phyloP scores from a whole-genome alignment of 2,113 vertebrate species.

The Nothobranchius kuhntae region DNA sequence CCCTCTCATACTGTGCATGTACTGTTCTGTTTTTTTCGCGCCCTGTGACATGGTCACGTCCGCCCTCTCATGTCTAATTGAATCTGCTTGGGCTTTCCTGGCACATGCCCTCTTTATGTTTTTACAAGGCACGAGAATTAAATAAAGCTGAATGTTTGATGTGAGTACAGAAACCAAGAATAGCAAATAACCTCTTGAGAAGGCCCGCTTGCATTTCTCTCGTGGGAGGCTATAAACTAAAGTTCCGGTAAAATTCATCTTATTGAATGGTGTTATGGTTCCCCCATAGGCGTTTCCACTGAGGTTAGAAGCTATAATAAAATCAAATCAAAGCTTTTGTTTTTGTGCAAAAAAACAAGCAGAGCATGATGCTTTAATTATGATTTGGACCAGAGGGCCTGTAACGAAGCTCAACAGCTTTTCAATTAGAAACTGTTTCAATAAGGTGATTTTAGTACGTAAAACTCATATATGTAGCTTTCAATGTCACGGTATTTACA shows the following conservation, averaged over 20 bases:
- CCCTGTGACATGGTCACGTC: slow-evolving; percentile 5
- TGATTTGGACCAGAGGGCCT: neutral
- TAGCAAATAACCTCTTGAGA: slow-evolving; percentile 29
- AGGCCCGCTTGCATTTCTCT: slow-evolving; percentile 27
- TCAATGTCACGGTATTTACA: neutral
- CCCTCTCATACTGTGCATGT: neutral
- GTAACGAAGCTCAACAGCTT: neutral
- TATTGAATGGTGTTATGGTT: slow-evolving; percentile 26
- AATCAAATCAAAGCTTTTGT: slow-evolving; percentile 4
- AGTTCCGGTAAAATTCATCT: slow-evolving; percentile 47
- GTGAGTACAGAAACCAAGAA: slow-evolving; percentile 38
- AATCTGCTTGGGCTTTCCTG: slow-evolving; percentile 44
- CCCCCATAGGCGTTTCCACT: slow-evolving; percentile 18
- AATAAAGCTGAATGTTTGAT: slow-evolving; percentile 53
- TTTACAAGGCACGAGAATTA: slow-evolving; percentile 57
- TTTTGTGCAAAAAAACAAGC: slow-evolving; percentile 6
- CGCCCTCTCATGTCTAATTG: slow-evolving; percentile 44
- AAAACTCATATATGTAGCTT: neutral
- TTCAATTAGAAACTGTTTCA: neutral
- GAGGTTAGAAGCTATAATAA: slow-evolving; percentile 27
- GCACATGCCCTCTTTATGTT: slow-evolving; percentile 50
- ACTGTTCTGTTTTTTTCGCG: slow-evolving; percentile 22
- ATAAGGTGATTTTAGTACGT: neutral
- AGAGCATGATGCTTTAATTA: neutral
- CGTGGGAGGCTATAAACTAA: slow-evolving; percentile 50